These are phyloP conservation scores for Gari tellinella DNA, from an alignment of 2,888 invertebrate genomes.

Conservation along the genomic window DNA sequence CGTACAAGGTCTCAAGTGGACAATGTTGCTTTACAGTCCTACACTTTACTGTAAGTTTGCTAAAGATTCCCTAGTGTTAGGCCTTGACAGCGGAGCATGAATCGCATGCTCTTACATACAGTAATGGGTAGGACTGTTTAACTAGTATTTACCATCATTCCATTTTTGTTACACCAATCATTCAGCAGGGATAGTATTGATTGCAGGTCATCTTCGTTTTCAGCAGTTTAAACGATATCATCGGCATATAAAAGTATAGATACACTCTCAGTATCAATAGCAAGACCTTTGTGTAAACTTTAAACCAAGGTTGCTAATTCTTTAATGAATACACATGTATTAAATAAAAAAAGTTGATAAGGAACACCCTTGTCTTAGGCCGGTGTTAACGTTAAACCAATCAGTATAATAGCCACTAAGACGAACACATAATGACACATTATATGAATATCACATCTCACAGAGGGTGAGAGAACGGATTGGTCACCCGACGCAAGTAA, in stretches of 20 bases:
- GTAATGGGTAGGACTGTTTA: no score
- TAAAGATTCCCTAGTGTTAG: no score
- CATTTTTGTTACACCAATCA: constrained; percentile 25
- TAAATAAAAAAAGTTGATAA: constrained; percentile 22
- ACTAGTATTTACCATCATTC: constrained; percentile 16
- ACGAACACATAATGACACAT: constrained; percentile 22
- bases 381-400: no score
- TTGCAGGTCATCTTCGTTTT: constrained; percentile 37
- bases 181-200: constrained; percentile 17
- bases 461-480: no score
- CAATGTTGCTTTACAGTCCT: constrained; percentile 32
- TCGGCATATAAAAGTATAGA: constrained; percentile 33
- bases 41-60: no score
- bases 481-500: constrained; percentile 17
- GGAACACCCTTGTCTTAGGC: constrained; percentile 18
- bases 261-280: constrained; percentile 11
- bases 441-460: no score
- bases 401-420: constrained; percentile 21
- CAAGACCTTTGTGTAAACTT: constrained; percentile 8
- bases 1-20: constrained; percentile 23
- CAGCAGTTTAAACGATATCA: constrained; percentile 23
- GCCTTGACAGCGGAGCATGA: no score
- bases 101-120: no score
- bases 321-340: constrained; percentile 18
- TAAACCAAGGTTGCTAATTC: constrained; percentile 8